Conservation (phyloP, 2,797 vertebrate species). For the Sus cebifrons region DNA sequence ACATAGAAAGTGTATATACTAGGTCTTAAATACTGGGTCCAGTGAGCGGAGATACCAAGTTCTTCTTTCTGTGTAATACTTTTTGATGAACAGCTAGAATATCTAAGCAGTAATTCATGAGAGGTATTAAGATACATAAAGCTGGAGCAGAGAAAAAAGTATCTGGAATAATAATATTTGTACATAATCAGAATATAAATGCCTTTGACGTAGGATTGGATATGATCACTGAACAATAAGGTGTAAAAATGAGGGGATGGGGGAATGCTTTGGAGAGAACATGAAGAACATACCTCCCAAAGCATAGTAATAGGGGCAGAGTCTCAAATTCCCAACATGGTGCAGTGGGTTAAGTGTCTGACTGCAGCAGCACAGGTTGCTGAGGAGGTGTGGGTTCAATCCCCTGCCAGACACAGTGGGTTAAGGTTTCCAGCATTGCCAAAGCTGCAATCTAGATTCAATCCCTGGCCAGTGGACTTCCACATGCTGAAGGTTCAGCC, state of each 20-base stretch:
- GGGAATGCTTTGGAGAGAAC: background rate
- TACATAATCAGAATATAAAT: background rate
- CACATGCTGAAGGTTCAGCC: too few relatives aligned
- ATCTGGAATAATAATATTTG: background rate
- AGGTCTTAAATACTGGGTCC: background rate
- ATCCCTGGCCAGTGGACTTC: too few relatives aligned
- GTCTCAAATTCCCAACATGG: too few relatives aligned
- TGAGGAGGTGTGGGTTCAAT: too few relatives aligned
- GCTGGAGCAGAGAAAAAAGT: background rate
- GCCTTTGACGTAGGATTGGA: background rate
- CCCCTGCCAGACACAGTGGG: too few relatives aligned
- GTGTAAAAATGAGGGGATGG: background rate
- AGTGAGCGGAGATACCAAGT: background rate
- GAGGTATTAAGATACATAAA: background rate
- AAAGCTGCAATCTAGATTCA: too few relatives aligned
- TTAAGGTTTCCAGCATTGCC: too few relatives aligned
- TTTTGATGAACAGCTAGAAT: background rate
- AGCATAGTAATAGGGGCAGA: too few relatives aligned
- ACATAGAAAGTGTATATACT: background rate
- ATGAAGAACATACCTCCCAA: too few relatives aligned
- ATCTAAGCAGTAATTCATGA: background rate
- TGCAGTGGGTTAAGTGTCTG: too few relatives aligned
- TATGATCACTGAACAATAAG: background rate
- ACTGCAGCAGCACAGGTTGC: too few relatives aligned
- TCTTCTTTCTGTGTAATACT: background rate